Percentiles rank a stretch among this genome's conserved stretches.
Evolutionary conservation across 2,888 invertebrate species (phyloP).

Genomic region (Hypomecis punctinalis): DNA sequence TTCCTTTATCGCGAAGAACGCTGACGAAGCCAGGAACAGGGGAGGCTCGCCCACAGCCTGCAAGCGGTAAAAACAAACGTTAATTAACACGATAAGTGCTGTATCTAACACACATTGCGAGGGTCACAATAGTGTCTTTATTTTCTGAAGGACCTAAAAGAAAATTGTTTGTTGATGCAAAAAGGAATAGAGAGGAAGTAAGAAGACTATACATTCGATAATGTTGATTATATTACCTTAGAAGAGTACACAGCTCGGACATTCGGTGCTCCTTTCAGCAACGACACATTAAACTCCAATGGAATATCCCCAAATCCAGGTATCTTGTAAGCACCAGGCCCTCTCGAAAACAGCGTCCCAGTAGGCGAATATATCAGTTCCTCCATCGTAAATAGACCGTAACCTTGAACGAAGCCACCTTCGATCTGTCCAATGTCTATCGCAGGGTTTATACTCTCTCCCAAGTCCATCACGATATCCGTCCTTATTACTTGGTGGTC

Average conservation of each 20-base stretch:
- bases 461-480: constrained; percentile 98
- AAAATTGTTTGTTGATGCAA: too few relatives aligned
- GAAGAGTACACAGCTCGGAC: constrained; percentile 97
- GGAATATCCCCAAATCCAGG: constrained; percentile 97
- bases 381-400: constrained; percentile 96
- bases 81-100: too few relatives aligned
- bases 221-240: constrained; percentile 88
- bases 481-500: constrained; percentile 95
- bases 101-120: too few relatives aligned
- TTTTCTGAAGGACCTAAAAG: too few relatives aligned
- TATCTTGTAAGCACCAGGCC: constrained; percentile 97
- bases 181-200: too few relatives aligned
- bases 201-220: too few relatives aligned
- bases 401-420: constrained; percentile 97
- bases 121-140: too few relatives aligned
- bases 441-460: constrained; percentile 97
- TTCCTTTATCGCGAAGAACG: constrained; percentile 95
- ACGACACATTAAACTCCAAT: constrained; percentile 94
- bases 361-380: constrained; percentile 94
- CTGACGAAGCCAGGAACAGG: constrained; percentile 94
- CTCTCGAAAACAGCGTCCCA: constrained; percentile 92
- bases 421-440: constrained; percentile 99
- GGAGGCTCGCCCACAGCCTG: constrained; percentile 99
- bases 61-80: constrained; percentile 6
- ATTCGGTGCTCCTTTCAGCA: constrained; percentile 96